Conservation (phyloP, 2,113 vertebrate species). For the Myrmophylax atrothorax region DNA sequence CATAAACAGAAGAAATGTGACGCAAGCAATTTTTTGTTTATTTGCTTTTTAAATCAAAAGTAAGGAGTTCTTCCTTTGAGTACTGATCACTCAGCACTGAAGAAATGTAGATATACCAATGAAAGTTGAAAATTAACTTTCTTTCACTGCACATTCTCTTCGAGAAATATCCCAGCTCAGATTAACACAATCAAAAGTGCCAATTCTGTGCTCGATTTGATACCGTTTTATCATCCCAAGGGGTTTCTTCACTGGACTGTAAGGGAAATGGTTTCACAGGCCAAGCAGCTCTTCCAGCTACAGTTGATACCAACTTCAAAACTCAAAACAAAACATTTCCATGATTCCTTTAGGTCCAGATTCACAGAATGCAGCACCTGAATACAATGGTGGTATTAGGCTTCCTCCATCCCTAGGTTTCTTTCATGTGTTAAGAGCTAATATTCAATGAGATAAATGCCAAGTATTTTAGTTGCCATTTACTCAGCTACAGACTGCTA, state of each 20-base stretch:
- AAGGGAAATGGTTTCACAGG: not conserved
- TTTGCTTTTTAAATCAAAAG: not conserved
- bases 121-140: not conserved
- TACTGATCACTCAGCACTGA: not conserved
- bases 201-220: not conserved
- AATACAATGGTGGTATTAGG: not conserved
- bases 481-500: not conserved
- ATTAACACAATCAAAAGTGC: not conserved
- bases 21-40: not conserved
- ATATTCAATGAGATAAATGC: not conserved
- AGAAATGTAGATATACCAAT: not conserved
- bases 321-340: not conserved
- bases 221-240: not conserved
- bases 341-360: not conserved
- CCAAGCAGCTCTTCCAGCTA: not conserved
- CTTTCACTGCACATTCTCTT: not conserved
- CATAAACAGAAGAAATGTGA: not conserved
- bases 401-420: not conserved
- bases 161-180: not conserved
- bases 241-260: not conserved
- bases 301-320: not conserved
- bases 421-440: not conserved
- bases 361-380: not conserved
- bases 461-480: not conserved
- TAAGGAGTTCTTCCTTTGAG: fast-evolving